Base-by-base conservation (phyloP, 2,888 invertebrate genomes). In the Chironomus tentans region DNA sequence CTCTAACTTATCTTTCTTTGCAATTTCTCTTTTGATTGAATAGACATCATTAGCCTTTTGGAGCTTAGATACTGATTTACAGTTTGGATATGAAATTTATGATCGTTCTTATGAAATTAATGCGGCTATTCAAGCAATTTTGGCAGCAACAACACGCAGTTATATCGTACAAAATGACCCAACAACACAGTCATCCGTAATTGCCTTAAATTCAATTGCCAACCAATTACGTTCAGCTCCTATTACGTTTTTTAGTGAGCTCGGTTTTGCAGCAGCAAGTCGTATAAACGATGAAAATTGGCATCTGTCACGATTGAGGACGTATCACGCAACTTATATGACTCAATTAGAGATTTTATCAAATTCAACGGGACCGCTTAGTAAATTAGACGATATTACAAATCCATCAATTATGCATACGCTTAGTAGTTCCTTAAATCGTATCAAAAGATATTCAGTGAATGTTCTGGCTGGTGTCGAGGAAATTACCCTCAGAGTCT, bases 51-150 rank as follows among this genome's bases (percentile, higher is more conserved):
- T 47, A 68, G 74, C 47, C 18, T 74, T 74, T 48, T 68, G 65
- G 74, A 74, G 74, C 22, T 24, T 74, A n/a, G 68, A 74, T n/a
- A 74, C 68, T 3, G 74, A 74, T 22, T 47, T 74, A 13, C 74
- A 74, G 21, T 21, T 74, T 47, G 68, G 74, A 12, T 74, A 50
- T 73, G 38, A 73, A 65, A 46, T 73, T n/a, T 73, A 73, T 62
- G 73, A 73, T 46, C 38, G 18, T 21, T 62, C 65, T 21, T 65
- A 73, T 12, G 65, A 65, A 21, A 65, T 65, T 18, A 73, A 65
- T 62, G 62, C 73, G 6, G 62, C 18, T 6, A 46, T 62, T 65
- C 73, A 50, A 15, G 72, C 62, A 2, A 48, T 74, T 15, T 5
- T 47, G 21, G 6, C 65, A 22, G 46, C 74, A 22, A 13, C 68